Percentiles rank a stretch among this genome's conserved stretches.
These are phyloP conservation scores for Aphidius gifuensis DNA, from an alignment of 1,140 invertebrate genomes.

Conservation along the genomic window DNA sequence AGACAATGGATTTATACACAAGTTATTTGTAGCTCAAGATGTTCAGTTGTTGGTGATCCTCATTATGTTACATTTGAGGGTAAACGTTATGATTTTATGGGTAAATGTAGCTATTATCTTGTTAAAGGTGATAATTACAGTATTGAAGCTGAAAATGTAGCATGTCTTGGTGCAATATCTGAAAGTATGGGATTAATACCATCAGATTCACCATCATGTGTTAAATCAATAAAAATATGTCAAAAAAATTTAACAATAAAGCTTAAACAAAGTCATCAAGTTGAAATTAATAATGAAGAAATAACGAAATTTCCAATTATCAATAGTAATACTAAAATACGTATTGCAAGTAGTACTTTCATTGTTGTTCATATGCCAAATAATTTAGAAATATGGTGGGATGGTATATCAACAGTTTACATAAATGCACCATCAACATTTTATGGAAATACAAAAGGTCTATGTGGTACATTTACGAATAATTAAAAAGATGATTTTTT, in stretches of 20 bases:
- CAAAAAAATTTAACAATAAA: conserved; percentile 57
- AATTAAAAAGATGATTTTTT: conserved; percentile 88
- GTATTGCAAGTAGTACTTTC: conserved; percentile 74
- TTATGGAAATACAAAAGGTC: conserved; percentile 62
- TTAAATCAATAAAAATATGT: conserved; percentile 71
- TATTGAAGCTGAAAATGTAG: conserved; percentile 78
- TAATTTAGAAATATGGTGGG: conserved; percentile 80
- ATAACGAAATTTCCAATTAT: conserved; percentile 64
- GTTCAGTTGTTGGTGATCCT: conserved; percentile 80
- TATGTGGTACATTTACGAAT: conserved; percentile 85
- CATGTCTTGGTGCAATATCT: conserved; percentile 74
- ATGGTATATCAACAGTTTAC: conserved; percentile 75
- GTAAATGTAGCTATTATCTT: conserved; percentile 81
- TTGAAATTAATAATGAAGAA: conserved; percentile 70
- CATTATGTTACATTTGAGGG: conserved; percentile 91
- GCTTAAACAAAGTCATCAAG: conserved; percentile 68
- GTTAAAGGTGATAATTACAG: conserved; percentile 66
- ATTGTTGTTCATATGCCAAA: conserved; percentile 70
- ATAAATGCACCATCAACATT: conserved; percentile 75
- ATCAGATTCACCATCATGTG: conserved; percentile 71
- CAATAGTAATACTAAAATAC: conserved; percentile 60
- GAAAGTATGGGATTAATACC: conserved; percentile 67
- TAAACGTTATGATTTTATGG: conserved; percentile 81
- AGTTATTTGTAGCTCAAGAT: conserved; percentile 68
- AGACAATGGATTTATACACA: conserved; percentile 80